Percentiles rank a stretch among this genome's conserved stretches.
Conservation (phyloP, 2,113 vertebrate genomes). For the Dicaeum eximium region DNA sequence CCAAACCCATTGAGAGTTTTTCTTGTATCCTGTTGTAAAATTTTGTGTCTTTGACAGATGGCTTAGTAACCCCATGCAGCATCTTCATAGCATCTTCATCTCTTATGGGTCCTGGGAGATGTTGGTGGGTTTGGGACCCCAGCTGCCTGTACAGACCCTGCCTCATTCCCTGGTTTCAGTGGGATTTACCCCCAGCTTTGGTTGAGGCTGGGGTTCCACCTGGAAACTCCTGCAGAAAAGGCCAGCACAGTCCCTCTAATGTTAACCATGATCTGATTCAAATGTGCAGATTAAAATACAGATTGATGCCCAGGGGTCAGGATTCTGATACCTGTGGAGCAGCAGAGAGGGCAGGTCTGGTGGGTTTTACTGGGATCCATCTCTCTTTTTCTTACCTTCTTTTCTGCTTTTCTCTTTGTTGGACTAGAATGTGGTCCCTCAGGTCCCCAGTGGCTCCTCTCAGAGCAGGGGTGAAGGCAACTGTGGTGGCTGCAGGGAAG, state of each 20-base stretch:
- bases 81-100: background rate
- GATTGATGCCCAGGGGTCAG: background rate
- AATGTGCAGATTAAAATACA: background rate
- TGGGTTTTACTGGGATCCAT: background rate
- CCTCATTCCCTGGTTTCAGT: background rate
- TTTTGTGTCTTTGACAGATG: background rate
- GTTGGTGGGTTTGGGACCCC: background rate
- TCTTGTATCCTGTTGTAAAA: background rate
- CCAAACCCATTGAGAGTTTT: background rate
- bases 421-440: rapidly evolving
- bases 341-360: background rate
- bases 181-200: background rate
- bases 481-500: background rate
- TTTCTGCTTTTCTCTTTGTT: background rate
- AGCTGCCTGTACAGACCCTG: background rate
- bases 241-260: background rate
- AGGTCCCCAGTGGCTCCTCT: background rate
- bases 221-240: background rate
- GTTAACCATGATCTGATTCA: background rate
- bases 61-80: background rate
- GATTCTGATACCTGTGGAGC: background rate
- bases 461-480: background rate
- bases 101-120: background rate
- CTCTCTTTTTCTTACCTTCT: background rate
- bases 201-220: background rate